Evolutionary conservation across 1,140 invertebrate genomes (phyloP), one percentile per base, ranked within the genome.

Genomic region (Drosophila sp.): DNA sequence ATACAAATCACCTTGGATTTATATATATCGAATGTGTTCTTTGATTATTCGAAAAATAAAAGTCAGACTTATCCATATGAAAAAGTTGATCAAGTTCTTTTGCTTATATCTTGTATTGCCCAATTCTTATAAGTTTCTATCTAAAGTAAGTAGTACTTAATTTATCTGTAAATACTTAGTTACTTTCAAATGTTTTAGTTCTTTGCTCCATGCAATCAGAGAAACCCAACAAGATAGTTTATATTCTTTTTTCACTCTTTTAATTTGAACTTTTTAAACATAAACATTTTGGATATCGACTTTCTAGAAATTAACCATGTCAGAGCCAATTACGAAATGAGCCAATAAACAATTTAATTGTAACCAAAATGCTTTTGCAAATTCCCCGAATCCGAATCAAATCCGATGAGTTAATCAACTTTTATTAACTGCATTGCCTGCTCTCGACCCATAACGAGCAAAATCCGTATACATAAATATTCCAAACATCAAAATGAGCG

Each of bases 321-420:
- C n/a, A 57, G 7, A 17, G 4, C 10, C 11, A 17, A 57, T 23
- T 33, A 4, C n/a, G 17, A 30, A 47, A 44, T 47, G n/a, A 62
- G 4, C 40, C 17, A 62, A 29, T 32, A 32, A 62, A 50, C 17
- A 32, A 47, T 47, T 62, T 62, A 32, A 57, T 58, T 58, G 64
- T 27, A n/a, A 27, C 6, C 30, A 47, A 5, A 70, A 66, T 32
- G 44, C 8, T 7, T 27, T 27, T 10, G 17, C 27, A 17, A 29
- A 56, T 56, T 56, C 29, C 54, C 17, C 1, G 32, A 56, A 30
- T 32, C 29, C 6, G 32, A 56, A 30, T 4, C 32, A 10, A 25
- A 44, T 67, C 29, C 25, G 35, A 58, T 58, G 30, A 69, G 64
- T 68, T 68, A 33, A 68, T 68, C 25, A 65, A 40, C 66, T 60